Conservation (phyloP, 2,888 invertebrate species). For the Rotaria sp. region DNA sequence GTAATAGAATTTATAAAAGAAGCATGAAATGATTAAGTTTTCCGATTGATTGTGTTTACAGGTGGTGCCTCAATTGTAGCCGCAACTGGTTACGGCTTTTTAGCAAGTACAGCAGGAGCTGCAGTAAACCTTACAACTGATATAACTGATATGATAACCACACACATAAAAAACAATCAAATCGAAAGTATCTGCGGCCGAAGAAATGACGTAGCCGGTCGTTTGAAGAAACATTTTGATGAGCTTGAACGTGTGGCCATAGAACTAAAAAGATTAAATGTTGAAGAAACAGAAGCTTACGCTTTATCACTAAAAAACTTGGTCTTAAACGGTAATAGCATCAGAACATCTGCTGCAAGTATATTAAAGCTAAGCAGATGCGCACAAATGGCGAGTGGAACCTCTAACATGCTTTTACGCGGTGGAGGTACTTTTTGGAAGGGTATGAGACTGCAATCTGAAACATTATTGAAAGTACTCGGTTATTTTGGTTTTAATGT, state of each 20-base stretch:
- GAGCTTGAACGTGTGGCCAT: not conserved
- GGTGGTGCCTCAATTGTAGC: slow-evolving; percentile 27
- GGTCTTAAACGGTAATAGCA: not conserved
- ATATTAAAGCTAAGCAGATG: not conserved
- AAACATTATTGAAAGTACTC: not conserved
- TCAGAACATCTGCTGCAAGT: not conserved
- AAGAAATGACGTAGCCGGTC: not conserved
- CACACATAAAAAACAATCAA: not conserved
- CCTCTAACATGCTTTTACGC: not conserved
- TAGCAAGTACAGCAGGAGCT: not conserved
- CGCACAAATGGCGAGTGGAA: not conserved
- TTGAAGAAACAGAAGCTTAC: slow-evolving; percentile 16
- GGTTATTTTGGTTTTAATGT: slow-evolving; percentile 31
- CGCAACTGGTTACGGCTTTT: slow-evolving; percentile 9
- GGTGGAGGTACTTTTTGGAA: slow-evolving; percentile 25
- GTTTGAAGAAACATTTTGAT: slow-evolving; percentile 2
- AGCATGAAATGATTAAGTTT: not conserved
- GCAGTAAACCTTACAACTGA: slow-evolving; percentile 6
- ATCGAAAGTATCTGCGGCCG: not conserved
- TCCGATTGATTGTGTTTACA: not conserved
- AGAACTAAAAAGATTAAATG: slow-evolving; percentile 1
- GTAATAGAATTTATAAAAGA: not conserved
- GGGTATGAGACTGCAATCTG: slow-evolving; percentile 26
- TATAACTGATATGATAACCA: slow-evolving; percentile 17
- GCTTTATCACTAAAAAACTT: not conserved